Conservation (phyloP, 2,888 invertebrate genomes). For the Cephus sareptanus region DNA sequence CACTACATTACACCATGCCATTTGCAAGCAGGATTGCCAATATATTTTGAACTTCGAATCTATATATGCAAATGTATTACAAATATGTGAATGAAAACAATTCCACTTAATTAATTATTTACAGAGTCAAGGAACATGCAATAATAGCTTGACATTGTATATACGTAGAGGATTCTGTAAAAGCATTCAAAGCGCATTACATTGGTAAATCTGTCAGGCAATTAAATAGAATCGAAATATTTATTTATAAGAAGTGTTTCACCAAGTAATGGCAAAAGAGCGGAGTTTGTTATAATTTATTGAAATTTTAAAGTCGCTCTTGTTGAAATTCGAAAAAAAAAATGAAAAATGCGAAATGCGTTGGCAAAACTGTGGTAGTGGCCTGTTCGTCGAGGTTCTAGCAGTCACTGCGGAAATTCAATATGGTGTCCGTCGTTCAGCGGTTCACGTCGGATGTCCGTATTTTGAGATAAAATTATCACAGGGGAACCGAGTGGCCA, state of each 20-base stretch:
- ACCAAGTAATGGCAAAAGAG: neutral
- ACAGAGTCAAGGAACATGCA: neutral
- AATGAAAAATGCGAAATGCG: neutral
- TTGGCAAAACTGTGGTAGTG: slow-evolving; percentile 1
- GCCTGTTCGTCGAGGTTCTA: slow-evolving; percentile 4
- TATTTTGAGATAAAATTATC: slow-evolving; percentile 43
- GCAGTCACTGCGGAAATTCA: slow-evolving; percentile 37
- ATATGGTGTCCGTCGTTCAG: slow-evolving; percentile 56
- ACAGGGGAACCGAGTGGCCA: slow-evolving; percentile 16
- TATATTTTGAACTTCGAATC: neutral
- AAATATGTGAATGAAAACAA: neutral
- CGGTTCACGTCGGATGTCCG: slow-evolving; percentile 44
- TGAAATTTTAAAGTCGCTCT: neutral
- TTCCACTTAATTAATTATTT: neutral
- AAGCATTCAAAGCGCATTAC: neutral
- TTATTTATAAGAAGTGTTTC: neutral
- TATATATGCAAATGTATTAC: neutral
- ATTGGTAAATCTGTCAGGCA: neutral
- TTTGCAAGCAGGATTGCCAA: neutral
- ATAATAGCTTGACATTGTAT: neutral
- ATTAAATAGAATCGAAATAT: neutral
- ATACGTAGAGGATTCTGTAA: neutral
- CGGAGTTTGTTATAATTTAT: neutral
- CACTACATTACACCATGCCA: neutral
- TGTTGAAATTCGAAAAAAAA: neutral